Conservation (phyloP, 2,113 vertebrate species). For the Coptodon rendalli region DNA sequence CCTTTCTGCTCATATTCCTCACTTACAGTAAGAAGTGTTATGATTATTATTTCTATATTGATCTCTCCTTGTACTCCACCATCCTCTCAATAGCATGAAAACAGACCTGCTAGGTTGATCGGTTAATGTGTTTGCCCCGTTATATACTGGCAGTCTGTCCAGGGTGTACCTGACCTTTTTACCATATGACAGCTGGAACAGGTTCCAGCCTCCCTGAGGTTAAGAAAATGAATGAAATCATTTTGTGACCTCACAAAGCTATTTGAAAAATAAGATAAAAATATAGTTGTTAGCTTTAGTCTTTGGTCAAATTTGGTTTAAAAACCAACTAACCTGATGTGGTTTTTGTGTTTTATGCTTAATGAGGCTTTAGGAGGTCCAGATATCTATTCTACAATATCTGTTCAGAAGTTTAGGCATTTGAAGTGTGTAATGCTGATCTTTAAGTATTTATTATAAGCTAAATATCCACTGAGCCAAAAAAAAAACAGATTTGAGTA, state of each 20-base stretch:
- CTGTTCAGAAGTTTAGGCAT: neutral
- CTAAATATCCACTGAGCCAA: neutral
- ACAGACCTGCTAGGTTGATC: neutral
- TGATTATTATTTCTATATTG: neutral
- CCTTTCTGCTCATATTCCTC: neutral
- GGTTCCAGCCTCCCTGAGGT: neutral
- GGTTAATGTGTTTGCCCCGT: neutral
- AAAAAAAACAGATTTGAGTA: neutral
- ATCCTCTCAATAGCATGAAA: neutral
- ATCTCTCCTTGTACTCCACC: neutral
- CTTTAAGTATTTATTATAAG: neutral
- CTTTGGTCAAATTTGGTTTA: neutral
- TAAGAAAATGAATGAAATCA: neutral
- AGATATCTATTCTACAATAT: neutral
- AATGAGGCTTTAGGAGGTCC: neutral
- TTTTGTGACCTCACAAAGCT: neutral
- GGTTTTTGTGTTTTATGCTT: neutral
- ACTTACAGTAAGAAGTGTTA: neutral
- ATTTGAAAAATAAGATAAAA: neutral
- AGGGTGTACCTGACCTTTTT: neutral
- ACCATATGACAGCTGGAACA: neutral
- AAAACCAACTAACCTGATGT: neutral
- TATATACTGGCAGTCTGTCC: neutral
- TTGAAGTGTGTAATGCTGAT: neutral
- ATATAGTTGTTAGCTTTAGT: neutral